Evolutionary conservation across 2,113 vertebrate species (phyloP).

Genomic region (Aix galericulata): DNA sequence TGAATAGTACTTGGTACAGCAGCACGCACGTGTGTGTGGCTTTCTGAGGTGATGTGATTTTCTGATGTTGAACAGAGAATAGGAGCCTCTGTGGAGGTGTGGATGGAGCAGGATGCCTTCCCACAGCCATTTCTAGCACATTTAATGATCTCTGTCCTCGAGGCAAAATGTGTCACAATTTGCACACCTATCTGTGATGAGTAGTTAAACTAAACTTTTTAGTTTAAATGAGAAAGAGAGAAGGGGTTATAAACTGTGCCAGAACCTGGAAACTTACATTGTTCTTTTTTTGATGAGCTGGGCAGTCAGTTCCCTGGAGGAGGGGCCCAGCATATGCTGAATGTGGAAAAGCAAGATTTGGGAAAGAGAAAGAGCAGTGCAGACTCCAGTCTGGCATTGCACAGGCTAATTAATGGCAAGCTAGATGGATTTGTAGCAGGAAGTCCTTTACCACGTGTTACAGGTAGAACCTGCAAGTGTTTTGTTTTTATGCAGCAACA

Average conservation of each 20-base stretch:
- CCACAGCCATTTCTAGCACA: background rate
- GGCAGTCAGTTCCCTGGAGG: background rate
- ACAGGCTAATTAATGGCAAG: background rate
- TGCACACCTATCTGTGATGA: background rate
- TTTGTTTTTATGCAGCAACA: background rate
- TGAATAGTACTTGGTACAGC: background rate
- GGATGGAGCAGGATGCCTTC: background rate
- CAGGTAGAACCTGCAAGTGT: background rate
- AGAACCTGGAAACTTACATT: background rate
- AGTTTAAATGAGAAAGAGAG: constrained; percentile 1
- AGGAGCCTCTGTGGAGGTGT: background rate
- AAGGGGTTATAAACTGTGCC: background rate
- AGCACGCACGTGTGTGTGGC: background rate
- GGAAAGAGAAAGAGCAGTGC: background rate
- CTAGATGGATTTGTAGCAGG: background rate
- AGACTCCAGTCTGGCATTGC: background rate
- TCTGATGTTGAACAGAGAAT: background rate
- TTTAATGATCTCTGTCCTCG: background rate
- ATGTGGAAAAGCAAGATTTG: background rate
- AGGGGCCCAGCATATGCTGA: background rate
- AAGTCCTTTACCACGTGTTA: background rate
- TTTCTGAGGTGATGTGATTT: background rate
- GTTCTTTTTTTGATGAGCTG: background rate
- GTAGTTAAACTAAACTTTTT: constrained; percentile 23
- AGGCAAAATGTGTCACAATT: background rate